Conservation (phyloP, 2,113 vertebrate genomes). For the Solenodon paradoxus region DNA sequence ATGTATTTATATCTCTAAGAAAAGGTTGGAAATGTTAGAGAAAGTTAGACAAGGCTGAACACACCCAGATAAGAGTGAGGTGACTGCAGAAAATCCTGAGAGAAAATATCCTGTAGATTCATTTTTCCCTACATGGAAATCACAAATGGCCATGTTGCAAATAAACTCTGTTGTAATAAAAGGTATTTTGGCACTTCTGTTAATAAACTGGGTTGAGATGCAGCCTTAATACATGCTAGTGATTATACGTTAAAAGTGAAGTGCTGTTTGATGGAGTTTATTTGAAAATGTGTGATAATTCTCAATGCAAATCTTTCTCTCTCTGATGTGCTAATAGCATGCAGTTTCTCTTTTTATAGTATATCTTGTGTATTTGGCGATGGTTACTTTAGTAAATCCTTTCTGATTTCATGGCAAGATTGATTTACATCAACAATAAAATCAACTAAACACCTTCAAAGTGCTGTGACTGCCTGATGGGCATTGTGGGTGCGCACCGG, state of each 20-base stretch:
- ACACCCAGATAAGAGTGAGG: neutral
- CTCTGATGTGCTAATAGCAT: conserved; percentile 58
- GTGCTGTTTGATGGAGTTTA: neutral
- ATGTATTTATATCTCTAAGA: neutral
- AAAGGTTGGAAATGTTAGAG: neutral
- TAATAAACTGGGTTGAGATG: neutral
- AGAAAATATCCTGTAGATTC: neutral
- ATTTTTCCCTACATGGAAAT: neutral
- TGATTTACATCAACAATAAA: conserved; percentile 62
- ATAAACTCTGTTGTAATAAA: neutral
- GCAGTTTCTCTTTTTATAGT: neutral
- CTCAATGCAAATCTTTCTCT: conserved; percentile 18
- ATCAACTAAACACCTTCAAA: conserved; percentile 52
- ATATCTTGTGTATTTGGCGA: conserved; percentile 23
- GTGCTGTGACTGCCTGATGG: neutral
- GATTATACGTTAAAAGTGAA: neutral
- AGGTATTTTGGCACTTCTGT: neutral
- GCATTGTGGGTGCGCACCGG: neutral
- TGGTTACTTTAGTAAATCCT: conserved; percentile 42
- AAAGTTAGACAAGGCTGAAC: neutral
- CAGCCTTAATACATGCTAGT: neutral
- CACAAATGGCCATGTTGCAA: neutral
- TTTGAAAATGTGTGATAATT: conserved; percentile 32
- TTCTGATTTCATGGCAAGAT: conserved; percentile 58
- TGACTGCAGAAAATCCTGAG: neutral